Evolutionary conservation across 2,888 invertebrate species (phyloP).

Genomic region (Celastrina argiolus): DNA sequence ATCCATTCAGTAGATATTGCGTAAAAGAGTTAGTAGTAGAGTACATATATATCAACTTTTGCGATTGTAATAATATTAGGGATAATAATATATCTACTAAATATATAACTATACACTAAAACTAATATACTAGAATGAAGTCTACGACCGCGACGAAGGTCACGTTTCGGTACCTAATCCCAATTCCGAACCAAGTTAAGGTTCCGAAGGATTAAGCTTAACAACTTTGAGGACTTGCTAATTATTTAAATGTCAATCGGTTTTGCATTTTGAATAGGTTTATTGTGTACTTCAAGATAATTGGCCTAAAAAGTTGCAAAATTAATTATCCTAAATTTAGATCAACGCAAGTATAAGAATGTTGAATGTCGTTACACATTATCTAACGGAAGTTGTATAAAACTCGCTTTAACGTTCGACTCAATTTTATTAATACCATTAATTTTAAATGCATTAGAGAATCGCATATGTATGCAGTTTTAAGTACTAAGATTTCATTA

Average conservation of each 20-base stretch:
- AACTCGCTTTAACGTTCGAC: neutral
- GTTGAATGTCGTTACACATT: neutral
- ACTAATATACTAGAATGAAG: neutral
- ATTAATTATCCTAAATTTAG: too few species aligned
- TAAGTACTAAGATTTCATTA: neutral
- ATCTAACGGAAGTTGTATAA: neutral
- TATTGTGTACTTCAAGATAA: neutral
- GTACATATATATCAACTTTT: too few species aligned
- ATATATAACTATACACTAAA: neutral
- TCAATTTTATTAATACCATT: neutral
- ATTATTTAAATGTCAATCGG: conserved; percentile 3
- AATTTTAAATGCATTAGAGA: neutral
- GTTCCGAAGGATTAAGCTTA: neutral
- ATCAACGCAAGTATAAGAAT: too few species aligned
- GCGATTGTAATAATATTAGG: too few species aligned
- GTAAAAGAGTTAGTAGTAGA: too few species aligned
- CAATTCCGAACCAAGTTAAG: neutral
- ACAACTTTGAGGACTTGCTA: neutral
- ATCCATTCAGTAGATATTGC: too few species aligned
- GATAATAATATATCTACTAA: too few species aligned
- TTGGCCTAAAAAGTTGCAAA: too few species aligned
- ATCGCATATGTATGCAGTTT: neutral
- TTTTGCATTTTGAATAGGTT: neutral
- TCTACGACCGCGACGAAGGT: conserved; percentile 11
- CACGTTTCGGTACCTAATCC: neutral